Evolutionary conservation across 2,797 vertebrate genomes (phyloP).

Genomic region (Spinibarbus caldwelli): DNA sequence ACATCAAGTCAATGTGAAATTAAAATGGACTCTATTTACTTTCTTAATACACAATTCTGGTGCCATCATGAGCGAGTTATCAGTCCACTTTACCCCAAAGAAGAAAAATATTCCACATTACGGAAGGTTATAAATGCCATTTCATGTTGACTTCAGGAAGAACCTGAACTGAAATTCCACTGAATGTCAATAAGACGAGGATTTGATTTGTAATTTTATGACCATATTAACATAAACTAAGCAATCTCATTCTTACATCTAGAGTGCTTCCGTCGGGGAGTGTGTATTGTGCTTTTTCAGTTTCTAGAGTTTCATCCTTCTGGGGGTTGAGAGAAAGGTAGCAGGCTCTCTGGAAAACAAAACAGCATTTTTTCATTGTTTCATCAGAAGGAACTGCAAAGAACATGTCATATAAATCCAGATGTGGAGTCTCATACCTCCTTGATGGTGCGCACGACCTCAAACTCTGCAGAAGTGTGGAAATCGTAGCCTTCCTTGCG

Average conservation of each 20-base stretch:
- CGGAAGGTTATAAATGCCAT: background rate
- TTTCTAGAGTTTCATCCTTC: slow-evolving; percentile 91
- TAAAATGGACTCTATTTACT: too few species aligned
- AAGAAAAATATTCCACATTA: background rate
- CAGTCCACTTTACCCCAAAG: too few species aligned
- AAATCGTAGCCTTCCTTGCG: slow-evolving; percentile 91
- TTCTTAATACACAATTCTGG: background rate
- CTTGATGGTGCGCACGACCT: slow-evolving; percentile 90
- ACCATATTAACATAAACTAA: background rate
- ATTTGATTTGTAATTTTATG: background rate
- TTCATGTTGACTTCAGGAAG: background rate
- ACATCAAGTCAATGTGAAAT: background rate
- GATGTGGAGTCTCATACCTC: slow-evolving; percentile 73
- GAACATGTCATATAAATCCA: background rate
- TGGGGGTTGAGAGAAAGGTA: slow-evolving; percentile 91
- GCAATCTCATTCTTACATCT: slow-evolving; percentile 76
- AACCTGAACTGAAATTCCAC: background rate
- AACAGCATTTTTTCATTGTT: background rate
- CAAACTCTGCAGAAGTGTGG: slow-evolving; percentile 90
- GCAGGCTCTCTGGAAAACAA: slow-evolving; percentile 82
- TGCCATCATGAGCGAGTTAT: background rate
- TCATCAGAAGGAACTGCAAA: background rate
- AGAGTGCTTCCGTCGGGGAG: slow-evolving; percentile 88
- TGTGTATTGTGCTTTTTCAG: slow-evolving; percentile 90
- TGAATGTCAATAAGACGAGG: background rate